Evolutionary conservation across 2,888 invertebrate genomes (phyloP).

Genomic region (Cecidostiba fungosa): DNA sequence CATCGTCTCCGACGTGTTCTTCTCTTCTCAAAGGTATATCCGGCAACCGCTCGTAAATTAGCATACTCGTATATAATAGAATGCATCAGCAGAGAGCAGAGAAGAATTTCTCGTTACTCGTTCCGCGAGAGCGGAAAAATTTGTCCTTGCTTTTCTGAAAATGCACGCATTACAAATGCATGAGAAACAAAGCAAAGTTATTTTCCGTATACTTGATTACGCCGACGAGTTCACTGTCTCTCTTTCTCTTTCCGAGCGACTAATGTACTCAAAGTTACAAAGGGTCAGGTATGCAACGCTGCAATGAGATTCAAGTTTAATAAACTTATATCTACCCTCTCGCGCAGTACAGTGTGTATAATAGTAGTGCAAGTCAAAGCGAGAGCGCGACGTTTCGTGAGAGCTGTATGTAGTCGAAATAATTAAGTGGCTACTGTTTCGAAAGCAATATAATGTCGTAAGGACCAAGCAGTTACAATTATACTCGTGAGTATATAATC

Average conservation of each 20-base stretch:
- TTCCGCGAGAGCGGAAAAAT: neutral
- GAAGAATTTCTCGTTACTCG: neutral
- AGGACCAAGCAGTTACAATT: neutral
- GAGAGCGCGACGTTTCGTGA: neutral
- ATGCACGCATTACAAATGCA: neutral
- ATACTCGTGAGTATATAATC: no score
- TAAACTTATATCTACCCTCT: slow-evolving; percentile 1
- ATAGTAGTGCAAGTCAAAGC: neutral
- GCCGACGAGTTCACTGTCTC: neutral
- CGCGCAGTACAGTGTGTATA: no score
- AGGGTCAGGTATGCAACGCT: neutral
- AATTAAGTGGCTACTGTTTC: slow-evolving; percentile 1
- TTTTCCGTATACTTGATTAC: slow-evolving; percentile 9
- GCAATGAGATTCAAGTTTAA: slow-evolving; percentile 42
- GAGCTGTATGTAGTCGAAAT: neutral
- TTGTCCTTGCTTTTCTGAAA: neutral
- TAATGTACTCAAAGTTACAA: slow-evolving; percentile 27
- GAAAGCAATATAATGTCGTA: neutral
- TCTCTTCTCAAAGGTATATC: neutral
- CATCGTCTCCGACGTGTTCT: neutral
- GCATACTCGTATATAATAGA: slow-evolving; percentile 6
- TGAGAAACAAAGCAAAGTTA: slow-evolving; percentile 23
- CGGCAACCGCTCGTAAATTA: neutral
- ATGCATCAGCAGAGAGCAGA: neutral
- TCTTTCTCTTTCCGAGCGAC: neutral